Evolutionary conservation across 2,113 vertebrate species (phyloP), one percentile per base, ranked within the genome.

Genomic region (Microcebus lehilahytsara): DNA sequence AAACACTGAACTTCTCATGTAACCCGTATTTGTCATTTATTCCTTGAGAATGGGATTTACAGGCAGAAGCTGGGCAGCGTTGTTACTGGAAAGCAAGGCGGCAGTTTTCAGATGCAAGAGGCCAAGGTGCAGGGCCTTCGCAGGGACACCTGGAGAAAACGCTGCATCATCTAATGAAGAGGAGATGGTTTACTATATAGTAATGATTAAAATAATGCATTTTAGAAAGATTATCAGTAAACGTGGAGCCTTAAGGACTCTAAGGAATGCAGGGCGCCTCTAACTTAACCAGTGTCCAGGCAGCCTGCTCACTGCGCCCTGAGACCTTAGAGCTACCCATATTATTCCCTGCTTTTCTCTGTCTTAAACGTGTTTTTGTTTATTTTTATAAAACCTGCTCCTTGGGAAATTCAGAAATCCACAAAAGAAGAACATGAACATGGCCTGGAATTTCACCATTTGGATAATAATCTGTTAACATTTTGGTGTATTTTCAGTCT

Each of bases 11-110:
- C 64, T 34, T 91, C 89, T 87, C 86, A 78, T 89, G 60, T 71
- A 86, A 95, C 72, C 64, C 79, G 8, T 71, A 89, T 85, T 97
- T 97, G 60, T 97, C 89, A 60, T 92, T 90, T 89, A 94, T 67
- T 56, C 81, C 81, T 80, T 60, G 42, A 96, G 78, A 51, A 14
- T 56, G 74, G 72, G 66, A 60, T 92, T 95, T 78, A 51, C 42
- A 77, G 83, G 62, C 25, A 1, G 53, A 62, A 51, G n/a, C 71
- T 85, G 60, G 77, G 56, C 25, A 74, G 17, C 0, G 0, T 34
- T 66, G 20, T 90, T n/a, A 30, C 6, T 49, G 13, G 12, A 32
- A 37, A 64, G 30, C 40, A 2, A 83, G 40, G 49, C 30, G 20
- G 40, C 58, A 34, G 0, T 32, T 19, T 53, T 77, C 17, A 62